These are phyloP conservation scores for Hypomecis punctinalis DNA, from an alignment of 2,888 invertebrate species.

Conservation along the genomic window DNA sequence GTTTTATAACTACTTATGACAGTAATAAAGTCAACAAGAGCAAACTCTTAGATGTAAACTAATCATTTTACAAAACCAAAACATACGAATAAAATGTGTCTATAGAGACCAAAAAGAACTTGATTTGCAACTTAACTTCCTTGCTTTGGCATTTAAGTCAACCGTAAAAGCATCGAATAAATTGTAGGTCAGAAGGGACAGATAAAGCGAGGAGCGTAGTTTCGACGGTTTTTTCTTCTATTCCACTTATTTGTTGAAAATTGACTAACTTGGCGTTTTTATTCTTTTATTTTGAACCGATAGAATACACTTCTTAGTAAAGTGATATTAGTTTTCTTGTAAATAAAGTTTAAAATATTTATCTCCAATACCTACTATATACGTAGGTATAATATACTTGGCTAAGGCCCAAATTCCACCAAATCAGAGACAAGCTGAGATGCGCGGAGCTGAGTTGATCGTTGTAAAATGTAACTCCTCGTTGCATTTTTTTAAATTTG, in stretches of 20 bases:
- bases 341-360: background rate
- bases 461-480: too few relatives aligned
- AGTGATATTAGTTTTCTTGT: background rate
- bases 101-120: conserved; percentile 65
- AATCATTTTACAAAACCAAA: conserved; percentile 34
- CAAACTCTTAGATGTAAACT: background rate
- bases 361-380: background rate
- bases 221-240: conserved; percentile 67
- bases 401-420: too few relatives aligned
- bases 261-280: conserved; percentile 17
- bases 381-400: too few relatives aligned
- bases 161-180: conserved; percentile 82
- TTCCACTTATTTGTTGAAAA: conserved; percentile 64
- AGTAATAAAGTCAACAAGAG: background rate
- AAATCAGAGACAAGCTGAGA: too few relatives aligned
- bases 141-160: conserved; percentile 83
- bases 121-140: conserved; percentile 77
- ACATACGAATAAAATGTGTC: conserved; percentile 50
- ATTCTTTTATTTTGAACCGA: conserved; percentile 4
- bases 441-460: too few relatives aligned
- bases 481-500: too few relatives aligned
- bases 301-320: background rate
- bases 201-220: conserved; percentile 74
- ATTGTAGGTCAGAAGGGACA: conserved; percentile 84
- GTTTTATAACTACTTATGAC: too few relatives aligned